Evolutionary conservation across 1,140 invertebrate genomes (phyloP).

Genomic region (Kradibia gibbosae): DNA sequence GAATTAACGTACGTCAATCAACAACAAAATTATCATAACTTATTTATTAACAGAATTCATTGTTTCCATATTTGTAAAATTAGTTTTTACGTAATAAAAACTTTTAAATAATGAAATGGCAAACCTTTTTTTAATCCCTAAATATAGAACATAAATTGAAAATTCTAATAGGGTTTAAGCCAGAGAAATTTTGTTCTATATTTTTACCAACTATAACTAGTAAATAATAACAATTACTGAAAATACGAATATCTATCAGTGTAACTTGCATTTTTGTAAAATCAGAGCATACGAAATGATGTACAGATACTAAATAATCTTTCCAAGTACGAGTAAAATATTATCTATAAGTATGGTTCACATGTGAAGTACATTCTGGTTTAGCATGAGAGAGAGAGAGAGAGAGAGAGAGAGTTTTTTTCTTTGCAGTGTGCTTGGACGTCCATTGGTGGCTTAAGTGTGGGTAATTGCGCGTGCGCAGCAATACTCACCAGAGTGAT

Average conservation of each 20-base stretch:
- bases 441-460: conserved; percentile 11
- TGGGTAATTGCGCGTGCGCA: not conserved
- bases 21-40: too few relatives aligned
- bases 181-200: too few relatives aligned
- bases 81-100: too few relatives aligned
- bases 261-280: not conserved
- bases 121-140: too few relatives aligned
- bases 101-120: too few relatives aligned
- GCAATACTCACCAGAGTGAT: conserved; percentile 91
- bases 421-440: not conserved
- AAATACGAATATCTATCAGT: not conserved
- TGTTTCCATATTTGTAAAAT: too few relatives aligned
- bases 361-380: not conserved
- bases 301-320: not conserved
- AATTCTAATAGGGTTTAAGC: too few relatives aligned
- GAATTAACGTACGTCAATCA: too few relatives aligned
- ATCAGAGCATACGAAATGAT: not conserved
- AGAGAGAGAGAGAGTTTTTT: not conserved
- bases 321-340: not conserved
- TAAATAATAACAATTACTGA: not conserved
- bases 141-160: too few relatives aligned
- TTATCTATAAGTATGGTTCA: not conserved
- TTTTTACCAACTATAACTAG: not conserved
- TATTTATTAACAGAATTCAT: too few relatives aligned
- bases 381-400: too few relatives aligned